Percentiles rank a stretch among this genome's conserved stretches.
phyloP scores from a whole-genome alignment of 2,113 vertebrate species.

The Mola mola region DNA sequence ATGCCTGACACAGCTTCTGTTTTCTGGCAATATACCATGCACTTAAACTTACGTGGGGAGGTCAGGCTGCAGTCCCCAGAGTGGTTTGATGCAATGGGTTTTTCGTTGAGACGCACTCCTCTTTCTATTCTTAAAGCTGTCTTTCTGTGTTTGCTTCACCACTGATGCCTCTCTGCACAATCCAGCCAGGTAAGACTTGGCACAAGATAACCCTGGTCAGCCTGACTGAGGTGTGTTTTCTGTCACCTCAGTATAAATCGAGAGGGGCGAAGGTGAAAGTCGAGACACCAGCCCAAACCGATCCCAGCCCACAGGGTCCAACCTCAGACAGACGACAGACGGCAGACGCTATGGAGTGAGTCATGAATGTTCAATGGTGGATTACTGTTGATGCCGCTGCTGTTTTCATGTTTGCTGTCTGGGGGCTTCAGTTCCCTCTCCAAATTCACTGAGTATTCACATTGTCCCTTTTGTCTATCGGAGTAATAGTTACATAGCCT shows the following conservation, averaged over 20 bases:
- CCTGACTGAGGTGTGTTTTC: conserved; percentile 79
- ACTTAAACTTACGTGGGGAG: neutral
- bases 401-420: conserved; percentile 51
- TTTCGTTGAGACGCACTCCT: neutral
- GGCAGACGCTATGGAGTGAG: conserved; percentile 85
- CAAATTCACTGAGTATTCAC: neutral
- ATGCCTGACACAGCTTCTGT: no score
- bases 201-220: conserved; percentile 65
- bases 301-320: conserved; percentile 69
- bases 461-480: neutral
- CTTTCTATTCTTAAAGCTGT: neutral
- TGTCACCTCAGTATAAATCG: conserved; percentile 81
- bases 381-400: conserved; percentile 37
- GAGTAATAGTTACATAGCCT: neutral
- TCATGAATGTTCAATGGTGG: conserved; percentile 64
- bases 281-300: conserved; percentile 72
- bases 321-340: conserved; percentile 75
- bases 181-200: conserved; percentile 67
- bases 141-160: conserved; percentile 22
- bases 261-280: conserved; percentile 71
- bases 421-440: neutral
- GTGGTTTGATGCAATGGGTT: neutral
- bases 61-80: neutral
- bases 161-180: conserved; percentile 33
- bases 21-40: neutral